Evolutionary conservation across 2,113 vertebrate genomes (phyloP).

Genomic region (Sminthopsis crassicaudata): DNA sequence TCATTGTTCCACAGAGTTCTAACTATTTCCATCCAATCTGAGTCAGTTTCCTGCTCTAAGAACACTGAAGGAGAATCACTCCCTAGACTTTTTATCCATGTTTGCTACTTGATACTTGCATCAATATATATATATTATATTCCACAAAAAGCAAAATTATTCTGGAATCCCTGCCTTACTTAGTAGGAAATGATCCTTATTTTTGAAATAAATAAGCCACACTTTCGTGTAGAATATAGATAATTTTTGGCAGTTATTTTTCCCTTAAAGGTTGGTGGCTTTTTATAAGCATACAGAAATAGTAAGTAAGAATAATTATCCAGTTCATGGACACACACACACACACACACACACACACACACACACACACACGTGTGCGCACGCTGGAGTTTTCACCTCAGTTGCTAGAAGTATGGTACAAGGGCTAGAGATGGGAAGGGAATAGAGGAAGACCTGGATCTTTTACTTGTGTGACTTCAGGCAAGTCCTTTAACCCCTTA

Average conservation of each 20-base stretch:
- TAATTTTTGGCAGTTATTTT: not conserved
- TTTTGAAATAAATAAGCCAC: slow-evolving; percentile 33
- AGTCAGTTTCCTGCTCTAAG: slow-evolving; percentile 68
- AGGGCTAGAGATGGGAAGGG: not conserved
- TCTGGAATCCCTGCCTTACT: slow-evolving; percentile 59
- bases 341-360: not conserved
- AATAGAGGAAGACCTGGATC: not conserved
- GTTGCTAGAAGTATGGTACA: not conserved
- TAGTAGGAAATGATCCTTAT: slow-evolving; percentile 66
- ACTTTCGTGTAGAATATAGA: not conserved
- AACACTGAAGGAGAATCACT: slow-evolving; percentile 62
- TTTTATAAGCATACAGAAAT: not conserved
- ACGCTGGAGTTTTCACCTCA: not conserved
- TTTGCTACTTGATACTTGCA: slow-evolving; percentile 77
- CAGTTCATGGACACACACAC: not conserved
- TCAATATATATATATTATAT: slow-evolving; percentile 34
- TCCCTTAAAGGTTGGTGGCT: not conserved
- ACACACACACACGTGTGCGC: too few species aligned
- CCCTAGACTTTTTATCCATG: slow-evolving; percentile 56
- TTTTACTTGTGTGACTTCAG: not conserved
- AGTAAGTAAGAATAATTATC: not conserved
- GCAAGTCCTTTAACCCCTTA: not conserved
- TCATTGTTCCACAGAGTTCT: slow-evolving; percentile 78
- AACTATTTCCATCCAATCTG: slow-evolving; percentile 75
- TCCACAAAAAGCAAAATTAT: slow-evolving; percentile 66